phyloP scores from a whole-genome alignment of 2,113 vertebrate species.

The Puntigrus tetrazona region DNA sequence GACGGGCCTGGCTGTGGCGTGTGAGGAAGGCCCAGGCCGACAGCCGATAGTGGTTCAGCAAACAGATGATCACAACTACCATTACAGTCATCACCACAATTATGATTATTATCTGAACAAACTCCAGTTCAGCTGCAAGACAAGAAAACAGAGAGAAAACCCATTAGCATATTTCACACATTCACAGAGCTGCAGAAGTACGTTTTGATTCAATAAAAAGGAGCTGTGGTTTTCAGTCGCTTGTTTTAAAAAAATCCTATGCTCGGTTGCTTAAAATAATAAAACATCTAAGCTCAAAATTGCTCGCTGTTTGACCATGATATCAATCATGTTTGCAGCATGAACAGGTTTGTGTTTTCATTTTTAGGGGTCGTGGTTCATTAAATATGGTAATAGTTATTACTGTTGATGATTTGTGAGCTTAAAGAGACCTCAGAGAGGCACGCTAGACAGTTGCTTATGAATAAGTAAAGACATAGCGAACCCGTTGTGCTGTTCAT shows the following conservation, averaged over 20 bases:
- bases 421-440: neutral
- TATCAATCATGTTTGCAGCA: neutral
- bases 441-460: neutral
- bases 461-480: neutral
- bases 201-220: neutral
- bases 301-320: neutral
- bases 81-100: constrained; percentile 97
- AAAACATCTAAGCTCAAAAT: neutral
- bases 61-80: constrained; percentile 95
- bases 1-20: constrained; percentile 85
- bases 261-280: neutral
- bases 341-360: neutral
- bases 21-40: constrained; percentile 93
- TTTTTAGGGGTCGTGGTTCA: neutral
- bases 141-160: constrained; percentile 43
- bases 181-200: neutral
- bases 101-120: constrained; percentile 95
- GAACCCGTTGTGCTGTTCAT: neutral
- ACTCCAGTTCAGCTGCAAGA: constrained; percentile 93
- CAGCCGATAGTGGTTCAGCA: constrained; percentile 96
- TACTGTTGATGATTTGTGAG: neutral
- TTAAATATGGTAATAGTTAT: neutral
- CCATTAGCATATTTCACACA: neutral
- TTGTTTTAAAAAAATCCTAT: too few species aligned
- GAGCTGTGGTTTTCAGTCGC: neutral